A percentile compares a stretch with the other conserved stretches of the same genome.
Conservation (phyloP, 2,113 vertebrate species). For the Herpetotheres cachinnans region DNA sequence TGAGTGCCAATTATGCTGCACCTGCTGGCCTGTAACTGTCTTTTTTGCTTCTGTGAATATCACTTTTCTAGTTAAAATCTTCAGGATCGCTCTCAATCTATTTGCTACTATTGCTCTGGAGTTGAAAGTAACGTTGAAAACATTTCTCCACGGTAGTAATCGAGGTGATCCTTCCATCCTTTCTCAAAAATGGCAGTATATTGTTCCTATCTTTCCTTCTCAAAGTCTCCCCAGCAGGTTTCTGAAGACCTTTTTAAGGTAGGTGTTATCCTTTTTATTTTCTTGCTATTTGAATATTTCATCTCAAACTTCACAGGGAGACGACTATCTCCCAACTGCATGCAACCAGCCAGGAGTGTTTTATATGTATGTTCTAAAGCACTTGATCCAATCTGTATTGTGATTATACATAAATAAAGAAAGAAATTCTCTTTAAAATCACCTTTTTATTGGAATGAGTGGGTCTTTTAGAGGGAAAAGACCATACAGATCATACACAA, state of each 20-base stretch:
- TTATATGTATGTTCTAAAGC: neutral
- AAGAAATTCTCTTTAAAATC: neutral
- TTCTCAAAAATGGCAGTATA: conserved; percentile 26
- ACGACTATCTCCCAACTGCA: neutral
- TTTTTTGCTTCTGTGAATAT: conserved; percentile 57
- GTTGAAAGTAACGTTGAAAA: conserved; percentile 62
- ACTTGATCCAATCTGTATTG: conserved; percentile 20
- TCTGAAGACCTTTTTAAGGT: conserved; percentile 26
- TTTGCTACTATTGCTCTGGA: conserved; percentile 36
- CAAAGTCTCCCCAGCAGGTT: conserved; percentile 4
- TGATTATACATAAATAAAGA: conserved; percentile 23
- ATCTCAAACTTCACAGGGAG: conserved; percentile 24
- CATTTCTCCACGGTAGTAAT: conserved; percentile 6
- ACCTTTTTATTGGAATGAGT: neutral
- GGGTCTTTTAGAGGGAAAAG: neutral
- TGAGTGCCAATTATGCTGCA: conserved; percentile 22
- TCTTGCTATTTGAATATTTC: conserved; percentile 34
- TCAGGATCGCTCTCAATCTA: conserved; percentile 34
- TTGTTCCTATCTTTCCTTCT: neutral
- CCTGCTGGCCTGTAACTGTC: conserved; percentile 12
- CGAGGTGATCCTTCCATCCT: conserved; percentile 5
- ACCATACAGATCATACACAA: neutral
- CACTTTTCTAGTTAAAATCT: conserved; percentile 44
- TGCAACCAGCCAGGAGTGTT: neutral
- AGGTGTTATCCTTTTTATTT: conserved; percentile 8